Evolutionary conservation across 2,113 vertebrate species (phyloP).

Genomic region (Plectropomus leopardus): DNA sequence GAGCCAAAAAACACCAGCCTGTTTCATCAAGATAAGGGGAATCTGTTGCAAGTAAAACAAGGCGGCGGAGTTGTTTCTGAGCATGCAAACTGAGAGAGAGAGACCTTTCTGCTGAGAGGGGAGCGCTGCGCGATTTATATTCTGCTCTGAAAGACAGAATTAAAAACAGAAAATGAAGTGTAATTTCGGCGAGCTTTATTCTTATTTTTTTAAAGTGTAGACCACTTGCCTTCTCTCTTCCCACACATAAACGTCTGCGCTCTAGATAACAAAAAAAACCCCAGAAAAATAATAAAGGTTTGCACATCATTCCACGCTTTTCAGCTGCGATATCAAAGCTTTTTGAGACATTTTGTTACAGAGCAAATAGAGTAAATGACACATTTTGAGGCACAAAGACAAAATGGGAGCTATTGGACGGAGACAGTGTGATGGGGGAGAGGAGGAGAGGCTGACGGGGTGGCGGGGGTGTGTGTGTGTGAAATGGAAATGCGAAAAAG

Average conservation of each 20-base stretch:
- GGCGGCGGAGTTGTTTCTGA: neutral
- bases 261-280: neutral
- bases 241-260: conserved; percentile 14
- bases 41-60: conserved; percentile 31
- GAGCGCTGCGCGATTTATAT: neutral
- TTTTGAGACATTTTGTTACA: conserved; percentile 21
- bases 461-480: neutral
- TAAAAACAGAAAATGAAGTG: conserved; percentile 2
- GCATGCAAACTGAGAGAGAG: conserved; percentile 6
- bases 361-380: conserved; percentile 41
- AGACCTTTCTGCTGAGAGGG: conserved; percentile 8
- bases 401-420: conserved; percentile 64
- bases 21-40: conserved; percentile 35
- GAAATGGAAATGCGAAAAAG: conserved; percentile 50
- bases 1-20: neutral
- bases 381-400: conserved; percentile 38
- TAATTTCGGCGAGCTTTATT: neutral
- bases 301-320: neutral
- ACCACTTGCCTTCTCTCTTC: conserved; percentile 13
- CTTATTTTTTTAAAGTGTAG: neutral
- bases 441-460: neutral
- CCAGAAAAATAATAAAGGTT: conserved; percentile 20
- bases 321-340: conserved; percentile 15
- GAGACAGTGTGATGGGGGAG: conserved; percentile 36
- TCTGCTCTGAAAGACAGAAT: neutral